phyloP scores from a whole-genome alignment of 2,888 invertebrate genomes.

The Ommatoiulus sabulosus region DNA sequence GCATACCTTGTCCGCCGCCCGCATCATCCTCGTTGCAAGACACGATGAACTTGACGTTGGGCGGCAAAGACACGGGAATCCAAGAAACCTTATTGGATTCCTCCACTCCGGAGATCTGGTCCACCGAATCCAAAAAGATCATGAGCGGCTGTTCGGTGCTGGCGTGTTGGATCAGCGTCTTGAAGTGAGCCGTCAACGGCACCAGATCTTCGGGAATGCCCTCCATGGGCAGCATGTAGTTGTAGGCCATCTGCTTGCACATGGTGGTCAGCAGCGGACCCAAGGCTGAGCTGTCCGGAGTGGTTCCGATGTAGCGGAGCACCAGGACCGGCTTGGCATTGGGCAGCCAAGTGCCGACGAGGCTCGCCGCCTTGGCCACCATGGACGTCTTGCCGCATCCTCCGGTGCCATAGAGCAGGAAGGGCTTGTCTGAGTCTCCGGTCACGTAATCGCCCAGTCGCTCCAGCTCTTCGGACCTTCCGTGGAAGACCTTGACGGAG shows the following conservation, averaged over 20 bases:
- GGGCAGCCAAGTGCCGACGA: slow-evolving; percentile 71
- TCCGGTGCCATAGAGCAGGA: slow-evolving; percentile 93
- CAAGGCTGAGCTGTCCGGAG: slow-evolving; percentile 95
- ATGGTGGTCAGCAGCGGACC: slow-evolving; percentile 95
- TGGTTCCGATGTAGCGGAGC: slow-evolving; percentile 93
- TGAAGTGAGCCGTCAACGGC: slow-evolving; percentile 95
- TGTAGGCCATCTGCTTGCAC: slow-evolving; percentile 94
- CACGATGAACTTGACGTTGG: slow-evolving; percentile 88
- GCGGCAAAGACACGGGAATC: slow-evolving; percentile 73
- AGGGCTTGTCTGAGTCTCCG: slow-evolving; percentile 83
- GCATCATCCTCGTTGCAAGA: slow-evolving; percentile 85
- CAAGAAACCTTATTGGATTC: slow-evolving; percentile 81
- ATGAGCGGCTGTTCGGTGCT: slow-evolving; percentile 85
- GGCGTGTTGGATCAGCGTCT: slow-evolving; percentile 88
- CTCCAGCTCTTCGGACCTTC: slow-evolving; percentile 86
- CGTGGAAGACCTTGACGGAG: slow-evolving; percentile 93
- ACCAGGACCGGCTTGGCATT: slow-evolving; percentile 83
- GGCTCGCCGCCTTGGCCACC: slow-evolving; percentile 89
- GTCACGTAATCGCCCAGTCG: slow-evolving; percentile 86
- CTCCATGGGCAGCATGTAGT: slow-evolving; percentile 90
- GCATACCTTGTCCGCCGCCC: neutral
- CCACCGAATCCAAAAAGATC: slow-evolving; percentile 94
- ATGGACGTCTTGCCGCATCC: slow-evolving; percentile 98
- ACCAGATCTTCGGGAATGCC: slow-evolving; percentile 96
- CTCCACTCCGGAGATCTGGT: slow-evolving; percentile 94